Evolutionary conservation across 1,140 invertebrate species (phyloP), one percentile per base, ranked within the genome.

Genomic region (Drosophila subobscura): DNA sequence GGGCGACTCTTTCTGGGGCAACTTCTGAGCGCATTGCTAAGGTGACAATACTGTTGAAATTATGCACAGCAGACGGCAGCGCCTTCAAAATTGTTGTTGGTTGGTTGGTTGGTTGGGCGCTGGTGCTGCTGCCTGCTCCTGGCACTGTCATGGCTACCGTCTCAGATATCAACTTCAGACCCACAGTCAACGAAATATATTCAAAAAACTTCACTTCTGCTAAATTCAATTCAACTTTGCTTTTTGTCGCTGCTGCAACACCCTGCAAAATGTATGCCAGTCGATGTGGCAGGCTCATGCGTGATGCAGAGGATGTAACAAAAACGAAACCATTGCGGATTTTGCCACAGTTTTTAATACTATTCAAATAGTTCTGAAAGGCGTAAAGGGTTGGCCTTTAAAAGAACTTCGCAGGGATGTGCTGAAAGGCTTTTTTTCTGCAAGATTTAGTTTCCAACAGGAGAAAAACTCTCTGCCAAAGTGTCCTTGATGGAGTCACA

Each of bases 151-250:
- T 65, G 55, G 50, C 67, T 78, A 72, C 51, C 71, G 72, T 57
- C 55, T 77, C 57, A 59, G 58, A 58, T 72, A 54, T 76, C 72
- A 76, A 47, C 45, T 44, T 72, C 58, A 72, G 57, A 47, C 50
- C 27, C 66, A 72, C 47, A 72, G 68, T 52, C 66, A 72, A 72
- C 51, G 57, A 63, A 72, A 72, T 72, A 73, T 72, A 72, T 72
- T 72, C 70, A 72, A 72, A 52, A 64, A 72, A 72, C 68, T 72
- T 72, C 45, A 72, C 50, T 37, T 72, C 16, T 72, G 57, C 25
- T 72, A 50, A 72, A 72, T 72, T 72, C 70, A 72, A 72, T 72
- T 72, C 70, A 63, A 72, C 57, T 72, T 72, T 72, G 70, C 57
- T 72, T 72, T 72, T 72, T 72, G 50, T 14, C 37, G 29, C 16